These are phyloP conservation scores for Agonum fuliginosum DNA, from an alignment of 2,888 invertebrate genomes.

Conservation along the genomic window DNA sequence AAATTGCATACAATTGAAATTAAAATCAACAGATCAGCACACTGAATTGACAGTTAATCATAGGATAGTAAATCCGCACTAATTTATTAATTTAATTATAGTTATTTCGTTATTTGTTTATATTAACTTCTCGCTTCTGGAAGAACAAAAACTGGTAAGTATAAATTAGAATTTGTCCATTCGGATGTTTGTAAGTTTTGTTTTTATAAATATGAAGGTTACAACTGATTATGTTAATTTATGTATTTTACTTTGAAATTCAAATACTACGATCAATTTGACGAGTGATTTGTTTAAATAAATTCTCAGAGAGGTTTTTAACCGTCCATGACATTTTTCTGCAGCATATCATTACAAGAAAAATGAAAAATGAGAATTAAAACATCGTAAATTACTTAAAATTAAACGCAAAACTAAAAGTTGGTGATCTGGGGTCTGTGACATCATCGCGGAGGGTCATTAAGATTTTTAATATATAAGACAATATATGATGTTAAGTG, in stretches of 20 bases:
- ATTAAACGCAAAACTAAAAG: not conserved
- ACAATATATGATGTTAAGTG: not conserved
- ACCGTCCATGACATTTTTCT: constrained; percentile 55
- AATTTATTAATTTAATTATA: too few relatives aligned
- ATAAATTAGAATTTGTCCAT: not conserved
- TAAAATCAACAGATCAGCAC: too few relatives aligned
- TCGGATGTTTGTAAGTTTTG: not conserved
- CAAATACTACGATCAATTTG: constrained; percentile 47
- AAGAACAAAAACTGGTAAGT: not conserved
- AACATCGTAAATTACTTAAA: not conserved
- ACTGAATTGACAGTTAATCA: too few relatives aligned
- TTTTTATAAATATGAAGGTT: constrained; percentile 40
- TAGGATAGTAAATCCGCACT: too few relatives aligned
- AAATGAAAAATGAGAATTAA: constrained; percentile 15
- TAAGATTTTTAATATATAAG: not conserved
- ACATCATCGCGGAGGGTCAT: not conserved
- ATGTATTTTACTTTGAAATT: constrained; percentile 57
- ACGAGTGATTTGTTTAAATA: constrained; percentile 52
- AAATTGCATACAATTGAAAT: too few relatives aligned
- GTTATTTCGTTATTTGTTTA: too few relatives aligned
- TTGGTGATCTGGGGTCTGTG: not conserved
- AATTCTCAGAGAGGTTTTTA: constrained; percentile 49
- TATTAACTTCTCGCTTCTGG: too few relatives aligned
- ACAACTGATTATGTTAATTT: constrained; percentile 56
- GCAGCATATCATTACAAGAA: constrained; percentile 17